A percentile compares a stretch with the other conserved stretches of the same genome.
phyloP scores from a whole-genome alignment of 64 coral and sea anemone species.

The Pocillopora verrucosa region DNA sequence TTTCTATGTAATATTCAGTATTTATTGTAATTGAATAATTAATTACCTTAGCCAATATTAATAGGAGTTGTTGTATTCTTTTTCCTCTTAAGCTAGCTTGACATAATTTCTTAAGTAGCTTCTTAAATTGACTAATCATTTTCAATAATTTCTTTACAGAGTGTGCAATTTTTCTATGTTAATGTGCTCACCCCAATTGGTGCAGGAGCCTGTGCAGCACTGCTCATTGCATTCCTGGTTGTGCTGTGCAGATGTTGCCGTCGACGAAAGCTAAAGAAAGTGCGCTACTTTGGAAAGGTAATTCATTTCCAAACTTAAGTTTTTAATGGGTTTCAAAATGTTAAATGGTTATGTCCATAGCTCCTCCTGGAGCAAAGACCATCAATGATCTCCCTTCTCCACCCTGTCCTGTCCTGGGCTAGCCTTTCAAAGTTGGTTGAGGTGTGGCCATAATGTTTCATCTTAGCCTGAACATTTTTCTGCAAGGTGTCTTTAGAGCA shows the following conservation, averaged over 20 bases:
- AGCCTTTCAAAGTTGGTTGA: no score
- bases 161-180: conserved; percentile 81
- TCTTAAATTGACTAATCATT: no score
- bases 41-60: not conserved
- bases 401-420: no score
- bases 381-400: not conserved
- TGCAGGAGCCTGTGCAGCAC: conserved; percentile 70
- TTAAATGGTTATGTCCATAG: not conserved
- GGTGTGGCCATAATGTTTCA: no score
- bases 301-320: not conserved
- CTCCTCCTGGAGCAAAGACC: not conserved
- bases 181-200: conserved; percentile 90
- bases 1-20: not conserved
- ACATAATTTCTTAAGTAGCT: no score
- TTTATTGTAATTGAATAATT: not conserved
- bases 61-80: not conserved
- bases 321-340: not conserved
- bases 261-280: conserved; percentile 93
- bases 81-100: no score
- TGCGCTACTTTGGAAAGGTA: conserved; percentile 98
- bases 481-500: no score
- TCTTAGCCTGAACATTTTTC: no score
- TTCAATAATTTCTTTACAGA: conserved; percentile 24
- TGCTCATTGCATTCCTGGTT: conserved; percentile 81
- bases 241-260: conserved; percentile 83